A percentile compares a stretch with the other conserved stretches of the same genome.
Evolutionary conservation across 1,140 invertebrate genomes (phyloP).

Genomic region (Galleria mellonella): DNA sequence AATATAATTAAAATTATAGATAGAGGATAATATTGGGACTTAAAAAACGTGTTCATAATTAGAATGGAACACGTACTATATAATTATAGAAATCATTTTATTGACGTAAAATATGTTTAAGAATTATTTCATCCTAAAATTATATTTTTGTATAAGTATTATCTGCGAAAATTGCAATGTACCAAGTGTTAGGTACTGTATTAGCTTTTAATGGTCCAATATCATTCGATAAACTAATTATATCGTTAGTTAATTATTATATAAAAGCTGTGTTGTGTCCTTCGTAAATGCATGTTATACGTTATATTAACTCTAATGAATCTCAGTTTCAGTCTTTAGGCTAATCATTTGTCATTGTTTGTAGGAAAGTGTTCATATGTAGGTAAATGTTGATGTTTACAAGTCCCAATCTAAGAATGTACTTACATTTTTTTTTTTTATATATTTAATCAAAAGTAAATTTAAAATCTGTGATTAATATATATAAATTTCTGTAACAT

Average conservation of each 20-base stretch:
- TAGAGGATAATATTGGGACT: slow-evolving; percentile 31
- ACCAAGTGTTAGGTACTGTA: slow-evolving; percentile 28
- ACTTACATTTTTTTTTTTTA: slow-evolving; percentile 4
- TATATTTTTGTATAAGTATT: slow-evolving; percentile 71
- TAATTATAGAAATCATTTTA: slow-evolving; percentile 12
- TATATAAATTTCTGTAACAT: too few relatives aligned
- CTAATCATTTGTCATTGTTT: slow-evolving; percentile 7
- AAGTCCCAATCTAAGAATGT: slow-evolving; percentile 56
- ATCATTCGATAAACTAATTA: background rate
- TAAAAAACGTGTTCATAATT: slow-evolving; percentile 46
- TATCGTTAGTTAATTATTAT: background rate
- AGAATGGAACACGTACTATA: slow-evolving; percentile 20
- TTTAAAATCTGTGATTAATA: too few relatives aligned
- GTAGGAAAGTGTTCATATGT: background rate
- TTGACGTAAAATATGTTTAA: slow-evolving; percentile 10
- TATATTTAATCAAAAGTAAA: too few relatives aligned
- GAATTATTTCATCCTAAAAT: slow-evolving; percentile 45
- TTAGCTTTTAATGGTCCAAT: slow-evolving; percentile 55
- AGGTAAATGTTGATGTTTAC: slow-evolving; percentile 13
- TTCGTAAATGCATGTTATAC: background rate
- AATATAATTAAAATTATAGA: slow-evolving; percentile 18
- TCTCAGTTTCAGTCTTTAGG: slow-evolving; percentile 8
- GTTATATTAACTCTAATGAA: slow-evolving; percentile 15
- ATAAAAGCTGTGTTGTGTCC: background rate
- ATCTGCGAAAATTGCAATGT: slow-evolving; percentile 44